phyloP scores from a whole-genome alignment of 1,140 invertebrate genomes.

The Telenomus remus region DNA sequence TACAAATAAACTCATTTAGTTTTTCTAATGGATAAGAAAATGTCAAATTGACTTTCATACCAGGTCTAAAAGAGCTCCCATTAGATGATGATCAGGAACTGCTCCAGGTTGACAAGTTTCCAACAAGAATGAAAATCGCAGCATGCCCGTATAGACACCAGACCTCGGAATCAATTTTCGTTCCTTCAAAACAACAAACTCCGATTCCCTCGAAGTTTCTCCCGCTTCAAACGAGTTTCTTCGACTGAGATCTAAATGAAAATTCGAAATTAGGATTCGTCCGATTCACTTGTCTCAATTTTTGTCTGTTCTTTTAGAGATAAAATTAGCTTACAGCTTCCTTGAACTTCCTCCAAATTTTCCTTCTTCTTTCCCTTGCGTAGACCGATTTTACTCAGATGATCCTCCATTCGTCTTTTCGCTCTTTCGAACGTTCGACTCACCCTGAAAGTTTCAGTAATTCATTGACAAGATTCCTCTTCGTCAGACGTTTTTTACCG shows the following conservation, averaged over 20 bases:
- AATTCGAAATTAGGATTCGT: slow-evolving; percentile 1
- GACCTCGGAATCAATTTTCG: slow-evolving; percentile 84
- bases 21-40: slow-evolving; percentile 1
- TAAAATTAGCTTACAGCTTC: slow-evolving; percentile 79
- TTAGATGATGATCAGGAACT: slow-evolving; percentile 95
- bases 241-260: slow-evolving; percentile 82
- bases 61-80: slow-evolving; percentile 96
- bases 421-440: slow-evolving; percentile 85
- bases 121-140: slow-evolving; percentile 90
- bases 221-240: slow-evolving; percentile 88
- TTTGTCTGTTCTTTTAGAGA: not conserved
- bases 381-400: slow-evolving; percentile 86
- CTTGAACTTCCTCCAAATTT: slow-evolving; percentile 87
- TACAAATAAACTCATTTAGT: too few species aligned
- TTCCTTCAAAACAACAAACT: slow-evolving; percentile 91
- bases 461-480: not conserved
- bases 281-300: not conserved
- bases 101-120: slow-evolving; percentile 96
- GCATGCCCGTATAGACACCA: slow-evolving; percentile 86
- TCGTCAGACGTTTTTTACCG: not conserved
- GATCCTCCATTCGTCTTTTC: slow-evolving; percentile 88
- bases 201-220: slow-evolving; percentile 85
- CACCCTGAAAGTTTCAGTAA: slow-evolving; percentile 66
- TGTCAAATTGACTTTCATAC: slow-evolving; percentile 74
- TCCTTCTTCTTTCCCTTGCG: slow-evolving; percentile 88